phyloP scores from a whole-genome alignment of 2,797 vertebrate genomes.

The Rousettus madagascariensis region DNA sequence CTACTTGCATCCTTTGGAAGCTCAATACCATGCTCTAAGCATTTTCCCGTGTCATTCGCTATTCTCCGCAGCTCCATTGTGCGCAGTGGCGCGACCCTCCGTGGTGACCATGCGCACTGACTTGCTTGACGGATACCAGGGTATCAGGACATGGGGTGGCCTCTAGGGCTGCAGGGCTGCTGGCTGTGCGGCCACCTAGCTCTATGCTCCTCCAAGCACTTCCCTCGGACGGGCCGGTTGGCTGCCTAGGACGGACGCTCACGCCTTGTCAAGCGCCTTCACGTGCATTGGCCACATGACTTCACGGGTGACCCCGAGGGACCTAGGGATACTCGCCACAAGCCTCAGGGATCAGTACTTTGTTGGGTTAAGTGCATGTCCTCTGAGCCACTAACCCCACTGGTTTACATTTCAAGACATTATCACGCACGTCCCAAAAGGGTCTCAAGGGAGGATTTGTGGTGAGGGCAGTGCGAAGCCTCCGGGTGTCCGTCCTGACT shows the following conservation, averaged over 20 bases:
- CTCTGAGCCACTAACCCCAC: not conserved
- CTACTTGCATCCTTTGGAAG: not conserved
- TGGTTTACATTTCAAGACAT: not conserved
- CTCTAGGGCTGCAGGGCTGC: not conserved
- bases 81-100: accelerated
- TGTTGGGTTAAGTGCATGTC: not conserved
- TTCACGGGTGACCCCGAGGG: not conserved
- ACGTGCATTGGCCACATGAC: accelerated
- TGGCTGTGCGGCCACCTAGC: not conserved
- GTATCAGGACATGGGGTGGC: no score
- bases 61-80: not conserved
- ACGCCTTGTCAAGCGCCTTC: no score
- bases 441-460: not conserved
- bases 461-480: not conserved
- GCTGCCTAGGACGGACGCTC: not conserved
- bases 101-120: not conserved
- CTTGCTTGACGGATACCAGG: accelerated
- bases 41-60: not conserved
- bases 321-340: not conserved
- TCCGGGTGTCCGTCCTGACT: not conserved
- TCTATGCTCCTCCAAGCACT: not conserved
- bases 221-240: not conserved
- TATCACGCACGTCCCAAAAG: not conserved
- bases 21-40: not conserved
- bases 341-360: not conserved